Conservation (phyloP, 23 tunicate genomes). For the Ascidia mentula region DNA sequence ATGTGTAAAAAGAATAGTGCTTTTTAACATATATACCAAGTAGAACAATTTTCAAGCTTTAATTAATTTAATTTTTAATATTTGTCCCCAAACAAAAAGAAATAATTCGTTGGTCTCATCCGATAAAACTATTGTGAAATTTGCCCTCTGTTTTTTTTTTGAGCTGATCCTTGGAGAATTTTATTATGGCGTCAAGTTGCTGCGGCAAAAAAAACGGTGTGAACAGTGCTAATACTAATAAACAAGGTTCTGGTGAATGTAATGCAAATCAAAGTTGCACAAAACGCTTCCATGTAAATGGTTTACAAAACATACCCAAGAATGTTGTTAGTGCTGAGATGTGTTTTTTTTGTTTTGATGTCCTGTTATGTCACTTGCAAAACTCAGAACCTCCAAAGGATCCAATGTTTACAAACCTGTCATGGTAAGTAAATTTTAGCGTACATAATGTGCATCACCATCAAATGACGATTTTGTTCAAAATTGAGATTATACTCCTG, state of each 20-base stretch:
- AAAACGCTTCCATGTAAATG: slow-evolving; percentile 3
- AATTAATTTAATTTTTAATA: too few species aligned
- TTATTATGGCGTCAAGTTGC: slow-evolving; percentile 47
- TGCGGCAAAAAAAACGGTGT: slow-evolving; percentile 28
- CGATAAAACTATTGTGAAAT: too few species aligned
- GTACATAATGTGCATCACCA: too few species aligned
- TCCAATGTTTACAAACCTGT: slow-evolving; percentile 81
- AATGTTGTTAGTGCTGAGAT: slow-evolving; percentile 51
- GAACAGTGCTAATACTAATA: neutral
- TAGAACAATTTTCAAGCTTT: too few species aligned
- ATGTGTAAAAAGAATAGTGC: too few species aligned
- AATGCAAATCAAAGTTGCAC: neutral
- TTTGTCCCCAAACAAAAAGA: too few species aligned
- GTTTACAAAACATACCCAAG: neutral
- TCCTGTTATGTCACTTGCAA: slow-evolving; percentile 49
- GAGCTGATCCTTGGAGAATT: too few species aligned
- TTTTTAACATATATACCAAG: too few species aligned
- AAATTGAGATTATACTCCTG: too few species aligned
- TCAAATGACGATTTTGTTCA: too few species aligned
- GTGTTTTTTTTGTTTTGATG: slow-evolving; percentile 93
- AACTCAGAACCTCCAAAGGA: slow-evolving; percentile 36
- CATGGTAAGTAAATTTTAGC: slow-evolving; percentile 72
- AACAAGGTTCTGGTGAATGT: neutral
- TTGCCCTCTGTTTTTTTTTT: too few species aligned
- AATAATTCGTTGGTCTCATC: too few species aligned